Conservation (phyloP, 2,797 vertebrate genomes). For the Ictinia mississippiensis region DNA sequence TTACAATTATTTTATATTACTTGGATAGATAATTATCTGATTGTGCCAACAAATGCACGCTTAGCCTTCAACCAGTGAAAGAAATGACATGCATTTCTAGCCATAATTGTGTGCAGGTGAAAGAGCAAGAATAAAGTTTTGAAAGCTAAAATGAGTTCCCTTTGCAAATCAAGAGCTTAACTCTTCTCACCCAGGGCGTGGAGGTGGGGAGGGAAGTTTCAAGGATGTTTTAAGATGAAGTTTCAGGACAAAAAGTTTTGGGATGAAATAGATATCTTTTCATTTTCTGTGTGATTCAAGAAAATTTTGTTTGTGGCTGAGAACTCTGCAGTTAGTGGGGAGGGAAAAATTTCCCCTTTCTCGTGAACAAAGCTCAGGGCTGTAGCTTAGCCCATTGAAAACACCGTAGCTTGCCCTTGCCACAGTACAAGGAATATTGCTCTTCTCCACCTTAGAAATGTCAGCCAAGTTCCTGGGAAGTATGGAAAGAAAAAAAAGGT, state of each 20-base stretch:
- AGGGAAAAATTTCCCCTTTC: background rate
- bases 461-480: background rate
- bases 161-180: background rate
- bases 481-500: background rate
- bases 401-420: background rate
- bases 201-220: background rate
- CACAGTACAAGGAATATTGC: background rate
- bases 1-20: slow-evolving; percentile 35
- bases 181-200: background rate
- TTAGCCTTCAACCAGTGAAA: background rate
- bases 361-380: background rate
- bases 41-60: slow-evolving; percentile 31
- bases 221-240: background rate
- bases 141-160: background rate
- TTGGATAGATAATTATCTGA: slow-evolving; percentile 27
- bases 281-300: background rate
- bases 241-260: background rate
- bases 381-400: background rate
- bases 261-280: background rate
- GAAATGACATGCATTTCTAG: background rate
- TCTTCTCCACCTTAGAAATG: background rate
- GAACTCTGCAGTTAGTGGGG: background rate
- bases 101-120: slow-evolving; percentile 6
- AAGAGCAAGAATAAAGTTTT: background rate
- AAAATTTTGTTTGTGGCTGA: background rate